Conservation (phyloP, 2,888 invertebrate genomes). For the Barypeithes pellucidus region DNA sequence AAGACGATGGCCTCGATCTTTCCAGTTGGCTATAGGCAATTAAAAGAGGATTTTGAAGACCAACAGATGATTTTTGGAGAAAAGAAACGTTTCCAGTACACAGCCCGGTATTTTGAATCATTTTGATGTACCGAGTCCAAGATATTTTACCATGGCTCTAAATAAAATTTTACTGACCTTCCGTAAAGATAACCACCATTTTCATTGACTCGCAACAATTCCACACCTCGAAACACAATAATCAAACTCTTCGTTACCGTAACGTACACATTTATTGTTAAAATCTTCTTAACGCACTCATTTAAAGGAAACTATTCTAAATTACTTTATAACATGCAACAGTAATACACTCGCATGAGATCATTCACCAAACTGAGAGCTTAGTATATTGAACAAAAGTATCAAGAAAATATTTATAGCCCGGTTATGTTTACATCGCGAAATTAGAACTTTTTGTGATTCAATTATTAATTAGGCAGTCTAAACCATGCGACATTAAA, state of each 20-base stretch:
- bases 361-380: slow-evolving; percentile 50
- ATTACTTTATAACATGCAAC: slow-evolving; percentile 42
- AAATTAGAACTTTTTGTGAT: background rate
- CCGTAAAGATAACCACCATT: slow-evolving; percentile 36
- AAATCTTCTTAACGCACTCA: slow-evolving; percentile 19
- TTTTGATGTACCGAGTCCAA: no score
- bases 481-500: no score
- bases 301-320: slow-evolving; percentile 38
- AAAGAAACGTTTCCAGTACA: no score
- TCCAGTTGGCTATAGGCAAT: no score
- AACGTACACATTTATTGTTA: slow-evolving; percentile 18
- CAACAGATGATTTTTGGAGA: no score
- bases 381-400: slow-evolving; percentile 34
- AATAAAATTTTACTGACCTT: slow-evolving; percentile 44
- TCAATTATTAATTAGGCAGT: no score
- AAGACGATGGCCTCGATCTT: no score
- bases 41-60: no score
- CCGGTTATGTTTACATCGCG: slow-evolving; percentile 32
- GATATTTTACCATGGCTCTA: no score
- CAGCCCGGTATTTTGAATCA: no score
- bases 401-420: slow-evolving; percentile 24
- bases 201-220: background rate
- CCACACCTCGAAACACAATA: background rate
- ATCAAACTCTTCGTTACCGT: background rate
- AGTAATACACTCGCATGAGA: slow-evolving; percentile 44